Evolutionary conservation across 2,888 invertebrate genomes (phyloP).

Genomic region (Pandemis heparana): DNA sequence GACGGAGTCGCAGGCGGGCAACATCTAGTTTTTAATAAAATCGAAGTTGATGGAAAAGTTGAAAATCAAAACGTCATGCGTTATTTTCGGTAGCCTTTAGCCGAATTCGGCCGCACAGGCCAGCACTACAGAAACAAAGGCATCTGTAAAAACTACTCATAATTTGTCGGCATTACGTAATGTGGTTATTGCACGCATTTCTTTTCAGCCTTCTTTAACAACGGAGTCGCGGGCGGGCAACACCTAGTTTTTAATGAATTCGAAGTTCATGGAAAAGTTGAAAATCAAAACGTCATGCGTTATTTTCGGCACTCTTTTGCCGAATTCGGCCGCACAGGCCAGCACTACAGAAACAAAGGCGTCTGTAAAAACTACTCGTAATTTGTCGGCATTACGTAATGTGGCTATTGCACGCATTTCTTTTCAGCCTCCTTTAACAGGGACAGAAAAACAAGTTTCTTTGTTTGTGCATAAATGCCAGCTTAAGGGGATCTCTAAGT

Average conservation of each 20-base stretch:
- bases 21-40: no score
- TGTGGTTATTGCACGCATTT: constrained; percentile 28
- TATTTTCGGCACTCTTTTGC: background rate
- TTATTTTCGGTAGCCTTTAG: background rate
- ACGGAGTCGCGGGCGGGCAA: no score
- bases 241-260: no score
- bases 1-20: no score
- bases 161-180: constrained; percentile 27
- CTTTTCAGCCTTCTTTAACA: background rate
- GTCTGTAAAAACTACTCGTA: constrained; percentile 28
- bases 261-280: no score
- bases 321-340: background rate
- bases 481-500: background rate
- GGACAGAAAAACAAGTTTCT: background rate
- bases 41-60: no score
- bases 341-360: constrained; percentile 12
- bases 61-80: background rate
- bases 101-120: background rate
- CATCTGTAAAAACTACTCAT: constrained; percentile 27
- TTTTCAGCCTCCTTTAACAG: background rate
- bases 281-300: background rate
- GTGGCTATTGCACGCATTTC: constrained; percentile 27
- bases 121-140: constrained; percentile 14
- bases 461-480: background rate
- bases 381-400: constrained; percentile 27